Base-by-base conservation (phyloP, 2,113 vertebrate species). In the Notothenia rossii region DNA sequence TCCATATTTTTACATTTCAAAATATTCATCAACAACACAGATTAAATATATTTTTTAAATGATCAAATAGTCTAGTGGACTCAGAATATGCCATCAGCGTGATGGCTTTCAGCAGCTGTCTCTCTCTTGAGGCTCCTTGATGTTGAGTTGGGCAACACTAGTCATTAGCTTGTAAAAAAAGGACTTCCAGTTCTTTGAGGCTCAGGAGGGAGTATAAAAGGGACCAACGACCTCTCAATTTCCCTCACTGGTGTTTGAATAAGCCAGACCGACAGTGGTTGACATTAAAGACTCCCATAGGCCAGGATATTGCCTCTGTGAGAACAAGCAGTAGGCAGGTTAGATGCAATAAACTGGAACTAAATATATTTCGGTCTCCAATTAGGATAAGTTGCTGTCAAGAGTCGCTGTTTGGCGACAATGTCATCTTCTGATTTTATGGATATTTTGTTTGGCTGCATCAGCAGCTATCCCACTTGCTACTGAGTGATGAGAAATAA, bases 101-200 rank as follows among this genome's bases (percentile, higher is more conserved):
- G 51, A 15, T 59, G 67, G 25, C 46, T 82, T 77, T 66, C 10
- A 70, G 56, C 18, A 56, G 49, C 5, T 0, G 10, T 29, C 22
- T 5, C n/a, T 72, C 84, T 81, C 78, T 40, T 1, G 64, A 83
- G 62, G 73, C 50, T 63, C 51, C 25, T 25, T 22, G 33, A 60
- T 33, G 54, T 79, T 85, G 77, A 71, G 60, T 22, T 69, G 81
- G 73, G 77, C 70, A 79, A 77, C 50, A n/a, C 73, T 74, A 56
- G 75, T 89, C 86, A 91, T 92, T 93, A 88, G 78, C 88, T 92
- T 87, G 73, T 82, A 71, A 87, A 92, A 90, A 88, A 85, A 88
- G 40, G 63, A 86, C 90, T 83, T 86, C 71, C 74, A 73, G 75
- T 68, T 79, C 60, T 84, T 58, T 63, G 59, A 79, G 84, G 64